Evolutionary conservation across 1,140 invertebrate species (phyloP).

Genomic region (Drosophila mauritiana): DNA sequence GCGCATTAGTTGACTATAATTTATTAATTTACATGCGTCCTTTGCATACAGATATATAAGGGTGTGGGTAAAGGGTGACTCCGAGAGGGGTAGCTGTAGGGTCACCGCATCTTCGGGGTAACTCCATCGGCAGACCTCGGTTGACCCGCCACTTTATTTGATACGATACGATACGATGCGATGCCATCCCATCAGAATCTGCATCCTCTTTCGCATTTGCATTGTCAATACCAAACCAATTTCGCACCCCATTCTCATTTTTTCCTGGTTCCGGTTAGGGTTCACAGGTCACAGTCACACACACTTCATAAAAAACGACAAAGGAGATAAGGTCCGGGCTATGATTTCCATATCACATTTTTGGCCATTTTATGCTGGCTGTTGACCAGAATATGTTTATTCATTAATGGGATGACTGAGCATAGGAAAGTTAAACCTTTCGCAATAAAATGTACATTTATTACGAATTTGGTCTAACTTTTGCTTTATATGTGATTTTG

Average conservation of each 20-base stretch:
- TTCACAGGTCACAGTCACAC: conserved; percentile 54
- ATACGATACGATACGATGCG: conserved; percentile 1
- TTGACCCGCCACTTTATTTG: conserved; percentile 53
- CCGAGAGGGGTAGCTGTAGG: conserved; percentile 32
- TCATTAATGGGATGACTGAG: conserved; percentile 1
- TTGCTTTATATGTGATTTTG: not conserved
- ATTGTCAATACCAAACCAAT: conserved; percentile 48
- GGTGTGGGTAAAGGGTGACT: conserved; percentile 27
- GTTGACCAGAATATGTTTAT: conserved; percentile 10
- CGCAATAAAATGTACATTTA: not conserved
- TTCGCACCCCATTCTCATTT: conserved; percentile 59
- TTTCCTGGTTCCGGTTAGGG: conserved; percentile 20
- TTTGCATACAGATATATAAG: conserved; percentile 56
- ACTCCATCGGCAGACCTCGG: conserved; percentile 64
- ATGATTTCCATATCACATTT: conserved; percentile 34
- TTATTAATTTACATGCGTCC: conserved; percentile 82
- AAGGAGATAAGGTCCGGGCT: conserved; percentile 16
- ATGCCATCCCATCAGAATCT: conserved; percentile 14
- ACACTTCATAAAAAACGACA: conserved; percentile 28
- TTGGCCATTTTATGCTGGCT: conserved; percentile 23
- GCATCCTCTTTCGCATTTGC: conserved; percentile 14
- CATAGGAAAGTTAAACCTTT: not conserved
- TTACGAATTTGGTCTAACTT: no score
- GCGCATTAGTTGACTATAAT: conserved; percentile 80
- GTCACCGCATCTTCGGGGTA: conserved; percentile 77